Percentiles rank a stretch among this genome's conserved stretches.
Conservation (phyloP, 2,797 vertebrate genomes). For the Argyrosomus regius region DNA sequence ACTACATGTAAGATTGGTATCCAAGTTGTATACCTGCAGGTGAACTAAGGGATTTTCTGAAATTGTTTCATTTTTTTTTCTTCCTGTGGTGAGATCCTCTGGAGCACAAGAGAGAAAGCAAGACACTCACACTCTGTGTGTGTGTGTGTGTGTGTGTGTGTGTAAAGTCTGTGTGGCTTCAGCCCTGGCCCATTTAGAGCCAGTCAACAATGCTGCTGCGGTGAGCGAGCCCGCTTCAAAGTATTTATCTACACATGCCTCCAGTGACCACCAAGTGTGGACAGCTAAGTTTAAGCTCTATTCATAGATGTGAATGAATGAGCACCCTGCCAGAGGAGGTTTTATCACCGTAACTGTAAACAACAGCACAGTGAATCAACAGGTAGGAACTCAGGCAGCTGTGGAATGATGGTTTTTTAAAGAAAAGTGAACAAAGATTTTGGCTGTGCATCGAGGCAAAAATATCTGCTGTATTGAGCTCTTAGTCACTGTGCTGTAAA, state of each 20-base stretch:
- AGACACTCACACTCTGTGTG: constrained; percentile 18
- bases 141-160: neutral
- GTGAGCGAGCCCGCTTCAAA: constrained; percentile 80
- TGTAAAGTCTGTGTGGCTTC: constrained; percentile 59
- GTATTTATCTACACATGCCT: constrained; percentile 85
- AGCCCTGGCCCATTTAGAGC: constrained; percentile 71
- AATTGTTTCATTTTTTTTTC: constrained; percentile 23
- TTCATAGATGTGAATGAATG: constrained; percentile 87
- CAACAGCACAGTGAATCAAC: constrained; percentile 81
- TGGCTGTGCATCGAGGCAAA: neutral
- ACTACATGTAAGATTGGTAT: constrained; percentile 82
- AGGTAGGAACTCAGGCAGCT: constrained; percentile 74
- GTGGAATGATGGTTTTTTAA: constrained; percentile 36
- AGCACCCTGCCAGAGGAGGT: constrained; percentile 78
- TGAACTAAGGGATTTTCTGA: constrained; percentile 69
- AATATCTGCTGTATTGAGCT: constrained; percentile 1
- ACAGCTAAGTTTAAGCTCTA: constrained; percentile 82
- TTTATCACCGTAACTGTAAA: constrained; percentile 79
- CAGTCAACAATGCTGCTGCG: constrained; percentile 83
- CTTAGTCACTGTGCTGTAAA: neutral
- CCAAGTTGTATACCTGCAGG: constrained; percentile 79
- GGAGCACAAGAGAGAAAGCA: constrained; percentile 38
- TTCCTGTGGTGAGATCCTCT: constrained; percentile 29
- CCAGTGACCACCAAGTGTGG: constrained; percentile 82
- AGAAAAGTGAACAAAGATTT: constrained; percentile 25